phyloP scores from a whole-genome alignment of 92 coral and sea anemone species.

The Montipora capitata region DNA sequence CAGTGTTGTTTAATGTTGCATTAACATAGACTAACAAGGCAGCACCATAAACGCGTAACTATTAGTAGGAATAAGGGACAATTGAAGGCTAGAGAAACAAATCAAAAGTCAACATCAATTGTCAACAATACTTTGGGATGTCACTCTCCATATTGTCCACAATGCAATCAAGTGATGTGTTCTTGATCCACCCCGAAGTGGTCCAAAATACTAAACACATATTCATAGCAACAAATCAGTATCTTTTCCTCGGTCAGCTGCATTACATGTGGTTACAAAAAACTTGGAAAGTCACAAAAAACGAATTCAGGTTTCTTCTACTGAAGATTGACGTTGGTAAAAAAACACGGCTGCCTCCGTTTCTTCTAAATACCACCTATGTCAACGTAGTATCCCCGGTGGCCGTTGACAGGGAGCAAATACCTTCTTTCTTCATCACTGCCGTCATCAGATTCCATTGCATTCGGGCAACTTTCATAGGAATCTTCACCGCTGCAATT shows the following conservation, averaged over 20 bases:
- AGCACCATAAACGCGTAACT: background rate
- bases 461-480: background rate
- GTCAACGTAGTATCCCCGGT: background rate
- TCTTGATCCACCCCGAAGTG: background rate
- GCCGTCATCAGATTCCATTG: background rate
- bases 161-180: background rate
- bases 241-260: background rate
- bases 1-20: too few relatives aligned
- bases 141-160: background rate
- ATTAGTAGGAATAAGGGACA: background rate
- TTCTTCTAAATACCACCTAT: background rate
- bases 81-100: background rate
- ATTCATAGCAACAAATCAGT: background rate
- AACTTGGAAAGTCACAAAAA: background rate
- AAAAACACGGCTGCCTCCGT: background rate
- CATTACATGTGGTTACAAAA: background rate
- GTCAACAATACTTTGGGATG: background rate
- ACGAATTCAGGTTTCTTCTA: background rate
- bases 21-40: too few relatives aligned
- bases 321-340: background rate
- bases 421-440: slow-evolving; percentile 9
- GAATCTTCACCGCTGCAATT: background rate
- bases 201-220: background rate
- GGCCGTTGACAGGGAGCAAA: background rate
- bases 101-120: background rate